Evolutionary conservation across 2,888 invertebrate genomes (phyloP).

Genomic region (Zaprionus obscuricornis): DNA sequence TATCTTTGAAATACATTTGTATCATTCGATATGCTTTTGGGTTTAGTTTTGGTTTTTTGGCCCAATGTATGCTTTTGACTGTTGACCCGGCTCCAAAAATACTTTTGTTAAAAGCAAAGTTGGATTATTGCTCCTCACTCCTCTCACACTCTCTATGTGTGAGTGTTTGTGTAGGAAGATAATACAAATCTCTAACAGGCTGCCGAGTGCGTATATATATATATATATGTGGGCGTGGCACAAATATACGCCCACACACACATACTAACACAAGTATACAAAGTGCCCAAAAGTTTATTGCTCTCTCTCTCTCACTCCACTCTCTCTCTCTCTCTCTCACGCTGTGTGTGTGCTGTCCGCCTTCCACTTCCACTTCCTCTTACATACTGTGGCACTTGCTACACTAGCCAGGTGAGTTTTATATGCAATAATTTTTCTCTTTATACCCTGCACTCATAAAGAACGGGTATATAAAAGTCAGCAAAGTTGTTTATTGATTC

Average conservation of each 20-base stretch:
- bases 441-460: constrained; percentile 39
- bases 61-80: too few relatives aligned
- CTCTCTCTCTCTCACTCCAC: constrained; percentile 20
- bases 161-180: constrained; percentile 42
- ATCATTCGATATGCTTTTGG: constrained; percentile 2
- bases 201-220: constrained; percentile 22
- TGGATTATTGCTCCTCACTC: constrained; percentile 52
- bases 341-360: too few relatives aligned
- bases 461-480: constrained; percentile 4
- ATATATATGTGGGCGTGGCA: constrained; percentile 11
- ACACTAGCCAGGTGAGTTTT: constrained; percentile 53
- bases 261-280: background rate
- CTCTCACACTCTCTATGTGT: constrained; percentile 6
- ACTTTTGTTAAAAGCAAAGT: constrained; percentile 62
- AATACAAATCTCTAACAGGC: constrained; percentile 43
- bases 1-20: too few relatives aligned
- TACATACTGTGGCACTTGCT: constrained; percentile 2
- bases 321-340: background rate
- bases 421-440: constrained; percentile 67
- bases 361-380: background rate
- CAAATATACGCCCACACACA: too few relatives aligned
- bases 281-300: constrained; percentile 59
- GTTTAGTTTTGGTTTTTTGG: constrained; percentile 11
- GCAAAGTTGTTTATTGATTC: constrained; percentile 14
- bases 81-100: constrained; percentile 13